Conservation (phyloP, 2,113 vertebrate species). For the Lasiurus cinereus region DNA sequence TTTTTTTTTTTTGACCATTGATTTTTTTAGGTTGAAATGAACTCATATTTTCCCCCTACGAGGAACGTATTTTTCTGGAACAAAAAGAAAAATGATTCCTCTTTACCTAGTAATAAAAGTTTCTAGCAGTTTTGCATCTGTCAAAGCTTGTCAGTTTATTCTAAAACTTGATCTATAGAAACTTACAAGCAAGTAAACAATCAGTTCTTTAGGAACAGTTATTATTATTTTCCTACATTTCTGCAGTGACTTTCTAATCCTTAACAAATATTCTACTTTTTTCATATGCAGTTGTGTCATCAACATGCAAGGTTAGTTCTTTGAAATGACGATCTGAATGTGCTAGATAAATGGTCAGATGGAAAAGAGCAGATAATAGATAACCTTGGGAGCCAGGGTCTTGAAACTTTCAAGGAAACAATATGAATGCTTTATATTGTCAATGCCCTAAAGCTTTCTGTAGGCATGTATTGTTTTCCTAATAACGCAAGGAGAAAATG, state of each 20-base stretch:
- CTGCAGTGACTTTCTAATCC: neutral
- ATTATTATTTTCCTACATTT: neutral
- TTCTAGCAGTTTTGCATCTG: constrained; percentile 67
- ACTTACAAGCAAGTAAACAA: constrained; percentile 42
- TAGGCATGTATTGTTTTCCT: neutral
- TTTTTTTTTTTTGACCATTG: neutral
- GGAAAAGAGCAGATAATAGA: constrained; percentile 66
- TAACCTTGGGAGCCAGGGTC: constrained; percentile 70
- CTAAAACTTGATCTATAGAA: constrained; percentile 34
- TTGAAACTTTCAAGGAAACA: constrained; percentile 74
- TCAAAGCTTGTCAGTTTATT: constrained; percentile 54
- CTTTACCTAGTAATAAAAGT: constrained; percentile 64
- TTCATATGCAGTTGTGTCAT: constrained; percentile 61
- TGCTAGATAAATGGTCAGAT: constrained; percentile 71
- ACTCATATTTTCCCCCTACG: constrained; percentile 29
- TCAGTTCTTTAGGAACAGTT: constrained; percentile 4
- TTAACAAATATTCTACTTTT: neutral
- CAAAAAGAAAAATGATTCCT: constrained; percentile 70
- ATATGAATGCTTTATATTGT: constrained; percentile 70
- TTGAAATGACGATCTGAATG: constrained; percentile 67
- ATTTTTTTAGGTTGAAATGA: constrained; percentile 69
- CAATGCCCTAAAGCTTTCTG: constrained; percentile 25
- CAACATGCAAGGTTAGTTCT: constrained; percentile 71
- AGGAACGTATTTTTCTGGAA: constrained; percentile 52
- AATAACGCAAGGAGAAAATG: constrained; percentile 12